Evolutionary conservation across 2,797 vertebrate species (phyloP).

Genomic region (Rhinophrynus dorsalis): DNA sequence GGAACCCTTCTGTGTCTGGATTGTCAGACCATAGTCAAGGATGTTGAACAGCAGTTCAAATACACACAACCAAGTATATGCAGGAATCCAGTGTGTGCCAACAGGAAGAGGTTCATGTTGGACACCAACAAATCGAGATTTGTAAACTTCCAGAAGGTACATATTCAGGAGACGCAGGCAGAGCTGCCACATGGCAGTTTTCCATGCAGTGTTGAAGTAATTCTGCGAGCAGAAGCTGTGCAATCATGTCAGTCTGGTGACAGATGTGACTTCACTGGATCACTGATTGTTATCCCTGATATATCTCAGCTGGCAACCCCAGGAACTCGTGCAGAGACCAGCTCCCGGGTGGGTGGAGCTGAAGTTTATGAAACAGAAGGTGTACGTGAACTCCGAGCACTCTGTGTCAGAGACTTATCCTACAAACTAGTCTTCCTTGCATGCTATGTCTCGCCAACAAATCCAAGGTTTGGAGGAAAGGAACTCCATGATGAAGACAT

Average conservation of each 20-base stretch:
- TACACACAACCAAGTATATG: conserved; percentile 96
- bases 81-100: conserved; percentile 94
- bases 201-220: conserved; percentile 89
- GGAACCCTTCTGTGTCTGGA: conserved; percentile 94
- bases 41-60: conserved; percentile 96
- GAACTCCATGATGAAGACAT: conserved; percentile 95
- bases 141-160: conserved; percentile 97
- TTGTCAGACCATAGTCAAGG: conserved; percentile 91
- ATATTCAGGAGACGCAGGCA: conserved; percentile 94
- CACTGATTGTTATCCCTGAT: conserved; percentile 92
- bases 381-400: conserved; percentile 86
- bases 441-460: conserved; percentile 87
- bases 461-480: conserved; percentile 95
- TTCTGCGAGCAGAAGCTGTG: conserved; percentile 92
- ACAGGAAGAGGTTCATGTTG: conserved; percentile 89
- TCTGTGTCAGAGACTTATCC: conserved; percentile 91
- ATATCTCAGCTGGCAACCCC: conserved; percentile 91
- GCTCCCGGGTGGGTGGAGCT: conserved; percentile 78
- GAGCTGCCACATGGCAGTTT: conserved; percentile 94
- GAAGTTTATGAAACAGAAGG: conserved; percentile 92
- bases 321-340: conserved; percentile 86
- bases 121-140: conserved; percentile 98
- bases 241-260: conserved; percentile 96
- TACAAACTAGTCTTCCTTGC: conserved; percentile 93
- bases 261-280: conserved; percentile 92